Conservation (phyloP, 2,797 vertebrate genomes). For the Aeoliscus strigatus region DNA sequence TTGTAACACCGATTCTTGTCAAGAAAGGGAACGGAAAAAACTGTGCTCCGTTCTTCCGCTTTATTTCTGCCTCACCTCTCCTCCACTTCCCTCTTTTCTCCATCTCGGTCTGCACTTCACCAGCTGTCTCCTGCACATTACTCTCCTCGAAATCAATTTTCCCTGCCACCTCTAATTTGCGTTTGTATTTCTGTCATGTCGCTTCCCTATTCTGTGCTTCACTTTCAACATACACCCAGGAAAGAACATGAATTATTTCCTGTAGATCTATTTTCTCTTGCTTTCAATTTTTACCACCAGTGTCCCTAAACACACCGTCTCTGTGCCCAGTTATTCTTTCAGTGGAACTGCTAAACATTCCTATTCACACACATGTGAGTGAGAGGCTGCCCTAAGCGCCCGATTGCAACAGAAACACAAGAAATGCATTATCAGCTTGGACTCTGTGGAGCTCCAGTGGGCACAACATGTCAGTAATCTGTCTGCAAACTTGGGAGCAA, state of each 20-base stretch:
- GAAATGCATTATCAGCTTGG: conserved; percentile 67
- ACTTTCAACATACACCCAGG: conserved; percentile 29
- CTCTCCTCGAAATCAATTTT: conserved; percentile 43
- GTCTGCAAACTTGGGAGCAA: conserved; percentile 24
- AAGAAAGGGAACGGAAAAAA: conserved; percentile 42
- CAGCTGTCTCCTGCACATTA: conserved; percentile 39
- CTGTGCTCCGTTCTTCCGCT: conserved; percentile 30
- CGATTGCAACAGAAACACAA: conserved; percentile 64
- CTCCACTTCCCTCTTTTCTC: conserved; percentile 14
- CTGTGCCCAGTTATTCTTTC: conserved; percentile 5
- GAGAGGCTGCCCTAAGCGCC: conserved; percentile 46
- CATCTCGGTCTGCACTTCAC: conserved; percentile 42
- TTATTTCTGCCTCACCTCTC: conserved; percentile 23
- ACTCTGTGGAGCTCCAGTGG: conserved; percentile 26
- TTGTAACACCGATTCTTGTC: conserved; percentile 57
- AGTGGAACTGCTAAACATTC: conserved; percentile 44
- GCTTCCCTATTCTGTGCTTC: conserved; percentile 14
- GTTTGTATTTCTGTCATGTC: conserved; percentile 47
- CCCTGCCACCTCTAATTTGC: conserved; percentile 36
- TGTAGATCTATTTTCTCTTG: conserved; percentile 32
- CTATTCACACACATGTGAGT: conserved; percentile 52
- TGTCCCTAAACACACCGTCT: conserved; percentile 16
- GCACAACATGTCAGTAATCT: conserved; percentile 26
- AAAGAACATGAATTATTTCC: conserved; percentile 28
- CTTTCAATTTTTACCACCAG: conserved; percentile 30